Evolutionary conservation across 2,888 invertebrate species (phyloP), one percentile per base, ranked within the genome.

Genomic region (Boloria euphrosyne): DNA sequence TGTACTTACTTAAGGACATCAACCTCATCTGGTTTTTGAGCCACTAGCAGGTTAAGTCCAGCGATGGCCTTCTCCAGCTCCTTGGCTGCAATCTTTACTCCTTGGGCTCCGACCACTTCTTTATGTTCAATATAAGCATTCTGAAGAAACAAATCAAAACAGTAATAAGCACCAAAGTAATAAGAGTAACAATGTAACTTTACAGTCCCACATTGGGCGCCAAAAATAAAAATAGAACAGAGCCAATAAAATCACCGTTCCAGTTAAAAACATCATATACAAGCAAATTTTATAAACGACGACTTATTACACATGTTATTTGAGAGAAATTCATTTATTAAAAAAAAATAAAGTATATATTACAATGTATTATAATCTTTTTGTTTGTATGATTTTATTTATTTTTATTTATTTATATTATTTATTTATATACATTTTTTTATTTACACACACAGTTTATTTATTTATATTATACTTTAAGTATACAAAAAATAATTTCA

Each of bases 11-110:
- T 95, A 77, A 95, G 93, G 22, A 97, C 94, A 49, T 99, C 98
- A 0, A 98, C 94, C 90, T 99, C 99, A 82, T 99, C 99, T 0
- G 97, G 96, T 79, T 97, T 96, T 75, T 97, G 95, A 0, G 99
- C 98, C 14, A 99, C 96, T 73, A 96, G 95, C 54, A 99, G 86
- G 84, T 99, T 99, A 27, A 99, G 93, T 13, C 99, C 97, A 22
- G 99, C 99, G 74, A 99, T 97, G 0, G 98, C 97, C 82, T 99
- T 99, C 83, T 99, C 99, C 76, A 99, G 90, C 83, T 99, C 98
- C 81, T 99, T 99, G 4, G 98, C 99, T 3, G 99, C 97, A 69
- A 99, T 97, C 93, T 99, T 99, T 4, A 99, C 98, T 69, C 99
- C 99, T 82, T 99, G 99, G 0, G 99, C 99, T 1, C 98, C 99